These are phyloP conservation scores for Mormyrus lacerda DNA, from an alignment of 2,113 vertebrate species.

Conservation along the genomic window DNA sequence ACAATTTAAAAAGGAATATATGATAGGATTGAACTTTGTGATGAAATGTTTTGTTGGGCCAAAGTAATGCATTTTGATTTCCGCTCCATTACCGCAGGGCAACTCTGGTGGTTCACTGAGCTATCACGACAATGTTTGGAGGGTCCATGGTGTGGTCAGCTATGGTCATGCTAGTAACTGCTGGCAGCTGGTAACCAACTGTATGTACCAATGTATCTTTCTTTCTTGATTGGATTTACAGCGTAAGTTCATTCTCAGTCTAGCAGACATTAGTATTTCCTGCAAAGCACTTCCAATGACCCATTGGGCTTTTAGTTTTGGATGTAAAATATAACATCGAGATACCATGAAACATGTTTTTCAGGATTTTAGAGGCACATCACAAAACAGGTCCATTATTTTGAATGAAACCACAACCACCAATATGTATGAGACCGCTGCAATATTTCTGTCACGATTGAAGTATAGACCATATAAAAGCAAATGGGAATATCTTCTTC, in stretches of 20 bases:
- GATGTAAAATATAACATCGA: not conserved
- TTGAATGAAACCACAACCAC: not conserved
- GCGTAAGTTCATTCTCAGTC: constrained; percentile 33
- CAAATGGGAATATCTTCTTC: not conserved
- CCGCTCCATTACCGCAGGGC: constrained; percentile 33
- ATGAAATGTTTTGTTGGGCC: not conserved
- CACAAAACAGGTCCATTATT: not conserved
- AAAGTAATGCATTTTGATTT: not conserved
- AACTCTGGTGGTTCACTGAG: constrained; percentile 57
- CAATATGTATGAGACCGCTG: not conserved
- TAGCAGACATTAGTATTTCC: not conserved
- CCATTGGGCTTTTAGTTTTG: not conserved
- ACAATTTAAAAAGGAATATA: not conserved
- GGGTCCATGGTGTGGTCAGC: constrained; percentile 55
- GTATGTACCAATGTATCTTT: constrained; percentile 60
- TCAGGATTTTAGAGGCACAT: not conserved
- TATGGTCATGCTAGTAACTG: constrained; percentile 50
- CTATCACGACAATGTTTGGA: constrained; percentile 47
- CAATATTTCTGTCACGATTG: not conserved
- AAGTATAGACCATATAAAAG: not conserved
- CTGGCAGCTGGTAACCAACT: constrained; percentile 48
- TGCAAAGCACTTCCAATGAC: not conserved
- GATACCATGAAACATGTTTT: not conserved
- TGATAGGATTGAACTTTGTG: not conserved
- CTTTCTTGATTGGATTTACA: constrained; percentile 50